Evolutionary conservation across 2,113 vertebrate species (phyloP).

Genomic region (Calonectris borealis): DNA sequence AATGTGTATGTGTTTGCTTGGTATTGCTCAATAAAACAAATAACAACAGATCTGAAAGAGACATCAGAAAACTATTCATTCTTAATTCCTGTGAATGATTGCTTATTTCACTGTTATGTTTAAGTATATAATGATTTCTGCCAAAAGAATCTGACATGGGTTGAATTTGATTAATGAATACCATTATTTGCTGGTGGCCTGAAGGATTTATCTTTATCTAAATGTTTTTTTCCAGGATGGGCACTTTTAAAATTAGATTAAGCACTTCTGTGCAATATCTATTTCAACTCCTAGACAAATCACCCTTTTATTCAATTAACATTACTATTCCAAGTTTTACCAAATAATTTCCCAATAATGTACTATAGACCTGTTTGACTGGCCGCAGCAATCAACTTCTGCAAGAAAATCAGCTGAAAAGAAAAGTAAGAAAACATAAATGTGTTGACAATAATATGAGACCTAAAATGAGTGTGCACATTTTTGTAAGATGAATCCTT

Average conservation of each 20-base stretch:
- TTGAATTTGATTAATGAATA: constrained; percentile 65
- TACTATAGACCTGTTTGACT: not conserved
- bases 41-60: constrained; percentile 40
- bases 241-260: constrained; percentile 41
- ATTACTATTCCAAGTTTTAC: constrained; percentile 17
- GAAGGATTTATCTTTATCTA: constrained; percentile 58
- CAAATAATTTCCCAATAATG: not conserved
- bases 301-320: constrained; percentile 48
- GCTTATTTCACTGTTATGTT: constrained; percentile 54
- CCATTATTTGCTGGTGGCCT: constrained; percentile 53
- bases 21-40: constrained; percentile 48
- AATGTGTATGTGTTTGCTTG: not conserved
- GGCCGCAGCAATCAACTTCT: not conserved
- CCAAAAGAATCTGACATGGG: constrained; percentile 15
- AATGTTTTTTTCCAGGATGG: constrained; percentile 38
- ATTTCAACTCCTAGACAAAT: constrained; percentile 44
- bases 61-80: constrained; percentile 51
- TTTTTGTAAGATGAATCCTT: constrained; percentile 1
- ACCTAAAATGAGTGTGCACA: not conserved
- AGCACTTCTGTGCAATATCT: constrained; percentile 20
- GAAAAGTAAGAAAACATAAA: not conserved
- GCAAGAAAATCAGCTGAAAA: not conserved
- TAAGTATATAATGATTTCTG: constrained; percentile 53
- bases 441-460: not conserved
- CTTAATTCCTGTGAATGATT: constrained; percentile 28